Evolutionary conservation across 2,797 vertebrate genomes (phyloP), one percentile per base, ranked within the genome.

Genomic region (Amniataba percoides): DNA sequence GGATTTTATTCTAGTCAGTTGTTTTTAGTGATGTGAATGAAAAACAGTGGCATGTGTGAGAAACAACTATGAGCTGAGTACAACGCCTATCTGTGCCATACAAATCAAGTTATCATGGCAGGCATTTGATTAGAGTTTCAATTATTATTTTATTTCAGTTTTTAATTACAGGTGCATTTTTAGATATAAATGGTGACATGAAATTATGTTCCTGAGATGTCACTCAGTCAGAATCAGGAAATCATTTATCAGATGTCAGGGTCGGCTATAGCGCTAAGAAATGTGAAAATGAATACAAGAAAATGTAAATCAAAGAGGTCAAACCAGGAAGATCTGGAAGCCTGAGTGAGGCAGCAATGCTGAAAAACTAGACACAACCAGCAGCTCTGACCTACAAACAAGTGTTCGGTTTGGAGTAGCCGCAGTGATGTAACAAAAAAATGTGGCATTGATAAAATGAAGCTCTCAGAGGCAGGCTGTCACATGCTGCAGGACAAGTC

Each of bases 401-500:
- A 43, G 42, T 46, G 43, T 46, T 70, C 25, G 5, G 21, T 55
- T 65, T 42, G 51, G 2, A 46, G 36, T 31, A 51, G 61, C 16
- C 23, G 48, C 8, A 42, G 16, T 58, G 42, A 52, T 39, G 64
- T 43, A 45, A 71, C 53, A 61, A n/a, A n/a, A n/a, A n/a, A n/a
- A n/a, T 39, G 53, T 71, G 49, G 66, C 56, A 65, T 66, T 25
- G 23, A 68, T 31, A 25, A 68, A 75, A 12, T 21, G 21, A 74
- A 27, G 74, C 62, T 59, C 43, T 63, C 5, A 72, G 34, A 85
- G 88, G 74, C 70, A 74, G 52, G 83, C 46, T 0, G 74, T 90
- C 88, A 93, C 89, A 91, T 92, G 92, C 78, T 76, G 73, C 10
- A 8, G 70, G 81, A 91, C 93, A 91, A 90, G 92, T 88, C 93